Evolutionary conservation across 2,797 vertebrate genomes (phyloP), one percentile per base, ranked within the genome.

Genomic region (Coranthus polyacanthus): DNA sequence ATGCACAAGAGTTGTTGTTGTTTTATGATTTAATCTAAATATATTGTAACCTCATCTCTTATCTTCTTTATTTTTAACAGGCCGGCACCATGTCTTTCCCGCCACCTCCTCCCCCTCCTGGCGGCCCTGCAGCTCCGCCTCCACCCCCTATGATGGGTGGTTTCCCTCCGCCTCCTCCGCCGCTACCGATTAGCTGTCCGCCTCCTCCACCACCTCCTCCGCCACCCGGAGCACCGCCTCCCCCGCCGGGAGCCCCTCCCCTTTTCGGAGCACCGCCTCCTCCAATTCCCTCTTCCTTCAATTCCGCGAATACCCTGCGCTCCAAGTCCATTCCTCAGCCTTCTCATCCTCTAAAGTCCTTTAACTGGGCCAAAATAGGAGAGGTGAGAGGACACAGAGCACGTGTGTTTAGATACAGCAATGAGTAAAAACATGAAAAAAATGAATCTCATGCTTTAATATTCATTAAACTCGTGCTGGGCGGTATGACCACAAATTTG

Each of bases 361-460:
- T 99, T 92, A 99, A 99, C 93, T 99, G 98, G 98, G 92, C 96
- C 88, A 99, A 99, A 75, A 87, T 99, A 17, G 96, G 93, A 42
- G 97, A 98, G 96, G 98, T 98, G 85, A 95, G 94, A 12, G 43
- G 57, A 20, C 29, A 12, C 3, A 2, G 16, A 17, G 10, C n/a
- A 38, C 32, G 24, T 26, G 21, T 41, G 2, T 12, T 50, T n/a
- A 15, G 16, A 1, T 26, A 21, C 12, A 37, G 22, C 3, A 1
- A 43, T 24, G 16, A 11, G 15, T 6, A 12, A n/a, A 29, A 34
- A 24, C 1, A 47, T 21, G 43, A 1, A 18, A 47, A 41, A 12
- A 36, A 21, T 29, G 6, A 22, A 16, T 34, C 10, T 13, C 0
- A 0, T 54, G 13, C 34, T 42, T 15, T n/a, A 29, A 5, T 29